A percentile compares a stretch with the other conserved stretches of the same genome.
phyloP scores from a whole-genome alignment of 2,797 vertebrate species.

The Cephalopachus bancanus region DNA sequence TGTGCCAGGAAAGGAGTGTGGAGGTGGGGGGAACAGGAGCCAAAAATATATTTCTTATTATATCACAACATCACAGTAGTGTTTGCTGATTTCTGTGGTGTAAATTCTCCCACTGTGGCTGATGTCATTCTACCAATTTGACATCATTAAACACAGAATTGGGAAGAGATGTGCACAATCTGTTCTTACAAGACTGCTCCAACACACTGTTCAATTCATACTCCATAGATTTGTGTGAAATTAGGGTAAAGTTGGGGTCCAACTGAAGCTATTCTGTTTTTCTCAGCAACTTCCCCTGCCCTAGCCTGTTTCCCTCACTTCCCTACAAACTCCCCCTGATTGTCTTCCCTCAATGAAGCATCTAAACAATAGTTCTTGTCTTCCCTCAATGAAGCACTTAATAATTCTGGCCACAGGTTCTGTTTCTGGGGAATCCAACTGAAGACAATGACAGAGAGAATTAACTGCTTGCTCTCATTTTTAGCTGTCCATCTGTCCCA shows the following conservation, averaged over 20 bases:
- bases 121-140: background rate
- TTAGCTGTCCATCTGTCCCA: background rate
- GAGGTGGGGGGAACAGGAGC: background rate
- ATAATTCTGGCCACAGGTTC: background rate
- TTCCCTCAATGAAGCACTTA: background rate
- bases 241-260: background rate
- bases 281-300: background rate
- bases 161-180: background rate
- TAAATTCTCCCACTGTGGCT: background rate
- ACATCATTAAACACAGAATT: background rate
- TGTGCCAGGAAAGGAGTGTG: background rate
- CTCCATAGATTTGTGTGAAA: background rate
- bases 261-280: conserved; percentile 13
- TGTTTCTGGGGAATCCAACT: background rate
- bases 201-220: background rate
- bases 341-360: background rate
- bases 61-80: background rate
- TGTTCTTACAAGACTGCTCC: background rate
- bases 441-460: background rate
- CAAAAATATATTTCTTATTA: background rate
- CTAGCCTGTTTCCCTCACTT: background rate
- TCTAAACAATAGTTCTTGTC: background rate
- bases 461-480: background rate
- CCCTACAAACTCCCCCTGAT: background rate
- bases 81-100: background rate